Evolutionary conservation across 2,113 vertebrate species (phyloP), one percentile per base, ranked within the genome.

Genomic region (Oryzias javanicus): DNA sequence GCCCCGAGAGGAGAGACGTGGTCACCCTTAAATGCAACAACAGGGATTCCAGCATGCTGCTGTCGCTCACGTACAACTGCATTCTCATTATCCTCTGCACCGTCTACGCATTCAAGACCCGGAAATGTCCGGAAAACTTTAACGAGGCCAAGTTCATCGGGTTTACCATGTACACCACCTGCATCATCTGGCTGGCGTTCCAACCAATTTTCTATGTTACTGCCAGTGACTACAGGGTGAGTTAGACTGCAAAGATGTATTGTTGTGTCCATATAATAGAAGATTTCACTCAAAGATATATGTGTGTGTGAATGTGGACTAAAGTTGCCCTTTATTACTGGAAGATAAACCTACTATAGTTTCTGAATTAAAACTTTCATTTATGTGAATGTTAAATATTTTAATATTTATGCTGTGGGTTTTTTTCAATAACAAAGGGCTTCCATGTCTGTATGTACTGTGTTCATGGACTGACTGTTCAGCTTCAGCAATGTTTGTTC

Each of bases 91-190:
- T 98, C 19, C 94, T 99, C 70, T 99, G 97, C 91, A 99, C 97
- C 2, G 92, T 98, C 80, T 99, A 99, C 0, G 97, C 97, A 79
- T 99, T 99, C 89, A 99, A 99, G 93, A 99, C 97, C 46, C 91
- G 97, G 65, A 99, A 99, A 90, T 99, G 97, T 75, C 97, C 97
- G 0, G 97, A 99, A 80, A 99, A 99, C 88, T 99, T 99, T 91
- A 99, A 99, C 0, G 97, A 99, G 88, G 97, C 97, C 87, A 99
- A 99, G 86, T 99, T 98, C 89, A 99, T 99, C 0, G 97, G 97
- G 24, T 99, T 99, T 84, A 99, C 97, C 86, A 99, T 99, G 97
- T 99, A 99, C 80, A 99, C 97, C 2, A 99, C 97, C 49, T 99
- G 97, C 90, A 99, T 99, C 91, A 99, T 99, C 89, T 99, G 97